A percentile compares a stretch with the other conserved stretches of the same genome.
phyloP scores from a whole-genome alignment of 2,797 vertebrate species.

The Phrynocephalus vlangalii region DNA sequence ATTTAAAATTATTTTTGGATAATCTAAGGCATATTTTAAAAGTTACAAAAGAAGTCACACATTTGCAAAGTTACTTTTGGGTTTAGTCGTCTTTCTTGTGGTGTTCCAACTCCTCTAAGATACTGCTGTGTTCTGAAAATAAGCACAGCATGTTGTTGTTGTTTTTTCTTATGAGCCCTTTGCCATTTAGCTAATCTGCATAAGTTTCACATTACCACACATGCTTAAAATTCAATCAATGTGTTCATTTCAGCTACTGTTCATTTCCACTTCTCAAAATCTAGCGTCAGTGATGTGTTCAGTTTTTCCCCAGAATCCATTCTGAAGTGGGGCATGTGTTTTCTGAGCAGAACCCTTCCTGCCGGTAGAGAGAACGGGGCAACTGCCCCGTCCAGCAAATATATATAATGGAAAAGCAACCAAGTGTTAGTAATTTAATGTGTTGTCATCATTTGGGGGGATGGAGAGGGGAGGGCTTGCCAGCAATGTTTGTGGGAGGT shows the following conservation, averaged over 20 bases:
- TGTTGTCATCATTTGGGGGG: too few relatives aligned
- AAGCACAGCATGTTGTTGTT: not conserved
- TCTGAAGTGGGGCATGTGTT: not conserved
- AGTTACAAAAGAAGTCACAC: too few relatives aligned
- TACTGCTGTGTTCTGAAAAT: not conserved
- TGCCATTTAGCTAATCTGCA: not conserved
- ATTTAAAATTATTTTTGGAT: too few relatives aligned
- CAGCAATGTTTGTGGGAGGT: too few relatives aligned
- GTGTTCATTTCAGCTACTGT: constrained; percentile 2
- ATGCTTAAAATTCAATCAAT: constrained; percentile 5
- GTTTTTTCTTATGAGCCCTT: not conserved
- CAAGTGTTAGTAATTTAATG: too few relatives aligned
- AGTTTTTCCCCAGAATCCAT: not conserved
- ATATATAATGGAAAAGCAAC: too few relatives aligned
- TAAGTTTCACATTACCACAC: not conserved
- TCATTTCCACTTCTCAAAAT: constrained; percentile 13
- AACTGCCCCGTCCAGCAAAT: too few relatives aligned
- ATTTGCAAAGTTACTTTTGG: too few relatives aligned
- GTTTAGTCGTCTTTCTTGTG: not conserved
- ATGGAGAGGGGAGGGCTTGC: too few relatives aligned
- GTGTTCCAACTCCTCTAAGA: not conserved
- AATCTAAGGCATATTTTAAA: too few relatives aligned
- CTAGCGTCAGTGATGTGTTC: not conserved
- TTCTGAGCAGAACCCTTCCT: not conserved
- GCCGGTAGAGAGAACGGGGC: too few relatives aligned